Conservation (phyloP, 2,113 vertebrate genomes). For the Leucoraja erinaceus region DNA sequence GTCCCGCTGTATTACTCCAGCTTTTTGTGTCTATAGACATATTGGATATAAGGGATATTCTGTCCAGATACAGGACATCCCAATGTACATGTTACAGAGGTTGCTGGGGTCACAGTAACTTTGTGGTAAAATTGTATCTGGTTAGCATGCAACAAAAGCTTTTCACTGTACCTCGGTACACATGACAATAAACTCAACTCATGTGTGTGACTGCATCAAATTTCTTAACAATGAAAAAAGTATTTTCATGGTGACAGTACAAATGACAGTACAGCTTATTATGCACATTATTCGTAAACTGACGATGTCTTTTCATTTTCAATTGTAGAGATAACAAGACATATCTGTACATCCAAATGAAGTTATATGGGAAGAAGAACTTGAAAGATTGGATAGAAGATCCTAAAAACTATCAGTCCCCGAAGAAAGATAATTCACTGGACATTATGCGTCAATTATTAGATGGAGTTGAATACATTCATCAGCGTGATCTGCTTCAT, state of each 20-base stretch:
- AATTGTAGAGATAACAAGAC: background rate
- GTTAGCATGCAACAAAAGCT: too few relatives aligned
- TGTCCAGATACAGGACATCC: too few relatives aligned
- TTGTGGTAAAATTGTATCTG: background rate
- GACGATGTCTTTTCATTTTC: too few relatives aligned
- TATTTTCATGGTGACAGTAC: background rate
- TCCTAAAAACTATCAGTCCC: background rate
- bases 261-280: background rate
- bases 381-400: background rate
- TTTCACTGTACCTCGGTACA: too few relatives aligned
- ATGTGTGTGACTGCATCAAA: background rate
- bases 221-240: background rate
- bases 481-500: background rate
- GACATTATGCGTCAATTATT: background rate
- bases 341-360: slow-evolving; percentile 6
- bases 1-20: too few relatives aligned
- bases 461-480: slow-evolving; percentile 4
- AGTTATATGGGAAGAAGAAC: background rate
- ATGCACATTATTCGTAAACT: background rate
- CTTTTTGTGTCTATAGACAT: too few relatives aligned
- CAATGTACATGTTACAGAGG: too few relatives aligned
- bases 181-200: too few relatives aligned
- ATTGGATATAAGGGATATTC: too few relatives aligned
- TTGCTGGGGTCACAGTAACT: background rate
- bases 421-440: too few relatives aligned